Percentiles rank a stretch among this genome's conserved stretches.
Evolutionary conservation across 2,797 vertebrate genomes (phyloP).

Genomic region (Sebastes ruberrimus): DNA sequence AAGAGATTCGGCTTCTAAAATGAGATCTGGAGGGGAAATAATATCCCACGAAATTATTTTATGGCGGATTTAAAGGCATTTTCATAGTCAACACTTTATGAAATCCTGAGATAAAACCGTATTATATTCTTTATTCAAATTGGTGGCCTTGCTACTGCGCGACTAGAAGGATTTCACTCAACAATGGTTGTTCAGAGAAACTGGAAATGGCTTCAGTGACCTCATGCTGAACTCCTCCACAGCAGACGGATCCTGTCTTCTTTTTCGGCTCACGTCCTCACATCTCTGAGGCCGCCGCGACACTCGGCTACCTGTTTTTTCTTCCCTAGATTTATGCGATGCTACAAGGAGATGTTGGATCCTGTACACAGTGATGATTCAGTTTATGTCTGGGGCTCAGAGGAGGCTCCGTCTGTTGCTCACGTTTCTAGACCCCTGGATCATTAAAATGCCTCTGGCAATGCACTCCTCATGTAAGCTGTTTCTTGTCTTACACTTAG

Average conservation of each 20-base stretch:
- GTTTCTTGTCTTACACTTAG: slow-evolving; percentile 67
- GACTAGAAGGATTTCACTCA: not conserved
- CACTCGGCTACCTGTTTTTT: slow-evolving; percentile 11
- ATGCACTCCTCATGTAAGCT: slow-evolving; percentile 58
- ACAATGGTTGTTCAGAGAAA: not conserved
- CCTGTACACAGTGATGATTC: slow-evolving; percentile 62
- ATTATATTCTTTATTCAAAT: not conserved
- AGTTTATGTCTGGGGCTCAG: slow-evolving; percentile 60
- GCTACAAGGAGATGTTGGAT: slow-evolving; percentile 41
- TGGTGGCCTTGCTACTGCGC: not conserved
- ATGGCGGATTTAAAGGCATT: not conserved
- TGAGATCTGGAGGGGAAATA: not conserved
- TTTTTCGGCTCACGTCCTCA: not conserved
- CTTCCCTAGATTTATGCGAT: slow-evolving; percentile 40
- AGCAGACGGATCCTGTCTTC: not conserved
- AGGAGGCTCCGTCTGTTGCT: slow-evolving; percentile 47
- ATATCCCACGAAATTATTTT: not conserved
- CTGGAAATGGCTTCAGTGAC: slow-evolving; percentile 5
- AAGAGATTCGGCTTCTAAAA: not conserved
- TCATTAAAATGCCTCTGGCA: slow-evolving; percentile 74
- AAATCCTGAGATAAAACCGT: not conserved
- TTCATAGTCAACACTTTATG: not conserved
- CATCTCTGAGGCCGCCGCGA: slow-evolving; percentile 30
- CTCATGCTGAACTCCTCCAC: slow-evolving; percentile 24
- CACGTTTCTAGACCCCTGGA: slow-evolving; percentile 43